Percentiles rank a stretch among this genome's conserved stretches.
Conservation (phyloP, 2,797 vertebrate genomes). For the Mormyrops boulengeri region DNA sequence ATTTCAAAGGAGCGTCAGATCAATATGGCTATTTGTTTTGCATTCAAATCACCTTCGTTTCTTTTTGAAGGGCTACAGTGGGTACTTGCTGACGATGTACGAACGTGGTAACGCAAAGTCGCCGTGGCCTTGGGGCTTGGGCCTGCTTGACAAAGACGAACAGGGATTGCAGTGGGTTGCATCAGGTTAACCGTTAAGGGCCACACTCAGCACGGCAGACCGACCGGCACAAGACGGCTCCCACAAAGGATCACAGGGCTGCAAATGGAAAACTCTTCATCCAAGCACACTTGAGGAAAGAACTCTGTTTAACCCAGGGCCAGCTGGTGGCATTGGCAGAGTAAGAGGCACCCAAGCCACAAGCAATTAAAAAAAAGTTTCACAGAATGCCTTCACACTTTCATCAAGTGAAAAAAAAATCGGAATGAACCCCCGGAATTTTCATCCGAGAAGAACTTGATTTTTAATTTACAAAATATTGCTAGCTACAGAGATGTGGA, state of each 20-base stretch:
- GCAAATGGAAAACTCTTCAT: not conserved
- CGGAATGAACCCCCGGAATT: not conserved
- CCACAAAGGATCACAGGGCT: not conserved
- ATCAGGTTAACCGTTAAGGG: slow-evolving; percentile 28
- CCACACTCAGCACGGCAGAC: not conserved
- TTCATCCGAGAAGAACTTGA: not conserved
- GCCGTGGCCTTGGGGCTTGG: slow-evolving; percentile 43
- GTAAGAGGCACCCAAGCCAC: not conserved
- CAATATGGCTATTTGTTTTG: slow-evolving; percentile 19
- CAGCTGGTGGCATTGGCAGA: not conserved
- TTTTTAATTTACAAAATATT: not conserved
- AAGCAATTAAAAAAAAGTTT: not conserved
- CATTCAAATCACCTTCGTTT: not conserved
- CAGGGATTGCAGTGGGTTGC: slow-evolving; percentile 48
- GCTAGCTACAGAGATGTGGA: not conserved
- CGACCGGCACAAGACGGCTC: not conserved
- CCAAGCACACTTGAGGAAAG: slow-evolving; percentile 3
- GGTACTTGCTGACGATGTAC: slow-evolving; percentile 63
- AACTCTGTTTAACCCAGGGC: not conserved
- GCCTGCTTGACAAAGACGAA: slow-evolving; percentile 43
- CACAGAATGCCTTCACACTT: not conserved
- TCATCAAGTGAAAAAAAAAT: not conserved
- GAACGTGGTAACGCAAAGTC: slow-evolving; percentile 48
- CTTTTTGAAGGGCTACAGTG: slow-evolving; percentile 47
- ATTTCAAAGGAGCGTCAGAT: slow-evolving; percentile 8